Evolutionary conservation across 2,113 vertebrate genomes (phyloP).

Genomic region (Otus sunia): DNA sequence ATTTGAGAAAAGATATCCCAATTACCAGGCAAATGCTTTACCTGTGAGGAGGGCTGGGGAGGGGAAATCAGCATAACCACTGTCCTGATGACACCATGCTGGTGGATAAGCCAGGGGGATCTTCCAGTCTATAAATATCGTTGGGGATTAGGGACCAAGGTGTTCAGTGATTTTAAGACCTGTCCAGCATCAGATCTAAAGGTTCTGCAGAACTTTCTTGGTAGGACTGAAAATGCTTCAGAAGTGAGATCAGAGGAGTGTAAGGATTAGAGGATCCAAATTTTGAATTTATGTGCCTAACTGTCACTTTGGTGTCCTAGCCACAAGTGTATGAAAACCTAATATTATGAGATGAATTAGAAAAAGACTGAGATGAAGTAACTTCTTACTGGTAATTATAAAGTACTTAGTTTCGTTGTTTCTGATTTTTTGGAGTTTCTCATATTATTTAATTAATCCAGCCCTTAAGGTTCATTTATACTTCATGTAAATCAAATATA

Average conservation of each 20-base stretch:
- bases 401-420: not conserved
- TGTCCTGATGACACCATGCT: not conserved
- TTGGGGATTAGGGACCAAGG: not conserved
- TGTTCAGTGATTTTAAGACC: not conserved
- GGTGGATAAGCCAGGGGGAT: not conserved
- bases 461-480: slow-evolving; percentile 39
- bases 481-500: slow-evolving; percentile 46
- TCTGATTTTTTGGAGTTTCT: not conserved
- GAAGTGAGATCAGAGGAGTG: not conserved
- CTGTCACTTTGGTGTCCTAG: not conserved
- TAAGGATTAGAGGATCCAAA: not conserved
- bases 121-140: not conserved
- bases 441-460: slow-evolving; percentile 30
- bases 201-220: not conserved
- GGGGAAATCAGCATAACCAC: not conserved
- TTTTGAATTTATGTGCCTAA: not conserved
- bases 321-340: not conserved
- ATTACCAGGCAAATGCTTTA: not conserved
- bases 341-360: not conserved
- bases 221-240: not conserved
- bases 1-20: not conserved
- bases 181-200: not conserved
- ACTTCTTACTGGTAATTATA: not conserved
- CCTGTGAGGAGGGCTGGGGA: not conserved
- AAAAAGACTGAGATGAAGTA: not conserved